Evolutionary conservation across 2,888 invertebrate species (phyloP), one percentile per base, ranked within the genome.

Genomic region (Hyles lineata): DNA sequence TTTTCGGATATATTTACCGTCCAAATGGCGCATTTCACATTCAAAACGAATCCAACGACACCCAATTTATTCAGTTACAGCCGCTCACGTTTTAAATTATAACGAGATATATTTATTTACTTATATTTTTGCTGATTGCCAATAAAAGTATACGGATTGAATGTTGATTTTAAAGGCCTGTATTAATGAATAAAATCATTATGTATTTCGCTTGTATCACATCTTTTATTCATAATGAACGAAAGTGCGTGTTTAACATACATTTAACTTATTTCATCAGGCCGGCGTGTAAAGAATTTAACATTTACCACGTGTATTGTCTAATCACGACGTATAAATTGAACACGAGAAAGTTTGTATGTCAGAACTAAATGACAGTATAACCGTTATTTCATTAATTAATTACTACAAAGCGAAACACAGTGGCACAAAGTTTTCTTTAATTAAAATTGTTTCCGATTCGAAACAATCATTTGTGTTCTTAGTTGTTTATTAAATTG

Each of bases 371-470:
- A 55, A 55, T 23, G 35, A 55, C 69, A 52, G 15, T 32, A 72
- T 63, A 72, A 21, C 55, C 61, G 25, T 21, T n/a, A 25, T 63
- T 72, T 63, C 63, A 63, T 63, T 63, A 63, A 72, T 72, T 55
- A 72, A 32, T 63, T 35, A 63, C 52, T 63, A 72, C 23, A 63
- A 63, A 72, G 55, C 55, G 52, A 52, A 62, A 55, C 23, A 63
- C 52, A 19, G 29, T 61, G 52, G 62, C 21, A 62, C 32, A 62
- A 72, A 72, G 72, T 52, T 55, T 55, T 23, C 32, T 63, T 72
- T 72, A 63, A 72, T 72, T 72, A 58, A 72, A 72, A 63, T 63
- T 72, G 62, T 72, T 72, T 72, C 19, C n/a, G 25, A 50, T n/a
- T 50, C 29, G 50, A 23, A 43, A 25, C 1, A 61, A 61, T 25